Percentiles rank a stretch among this genome's conserved stretches.
Conservation (phyloP, 2,888 invertebrate species). For the Dicycla oo region DNA sequence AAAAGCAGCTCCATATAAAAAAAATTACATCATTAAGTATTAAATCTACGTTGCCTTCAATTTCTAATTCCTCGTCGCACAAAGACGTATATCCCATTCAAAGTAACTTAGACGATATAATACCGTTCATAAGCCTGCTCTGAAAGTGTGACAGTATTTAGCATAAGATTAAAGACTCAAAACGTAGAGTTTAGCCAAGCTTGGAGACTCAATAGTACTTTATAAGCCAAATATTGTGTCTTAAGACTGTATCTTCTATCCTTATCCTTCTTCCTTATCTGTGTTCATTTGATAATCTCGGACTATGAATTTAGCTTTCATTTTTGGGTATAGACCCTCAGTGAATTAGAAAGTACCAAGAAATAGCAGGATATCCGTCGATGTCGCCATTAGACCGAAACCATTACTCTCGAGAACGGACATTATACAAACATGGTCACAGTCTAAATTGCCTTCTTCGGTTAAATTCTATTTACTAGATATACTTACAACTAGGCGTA, state of each 20-base stretch:
- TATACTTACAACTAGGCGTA: constrained; percentile 25
- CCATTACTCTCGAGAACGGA: constrained; percentile 10
- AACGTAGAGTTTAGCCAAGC: constrained; percentile 22
- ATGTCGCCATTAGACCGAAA: constrained; percentile 10
- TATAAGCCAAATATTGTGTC: constrained; percentile 29
- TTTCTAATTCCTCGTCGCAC: constrained; percentile 5
- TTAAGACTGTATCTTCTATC: background rate
- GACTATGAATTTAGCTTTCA: background rate
- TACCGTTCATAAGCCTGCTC: constrained; percentile 26
- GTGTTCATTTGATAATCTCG: background rate
- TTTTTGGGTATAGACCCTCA: background rate
- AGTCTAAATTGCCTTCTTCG: constrained; percentile 2
- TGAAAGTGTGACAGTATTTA: constrained; percentile 43
- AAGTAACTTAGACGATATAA: constrained; percentile 23
- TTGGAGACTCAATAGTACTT: constrained; percentile 10
- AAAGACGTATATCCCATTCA: constrained; percentile 42
- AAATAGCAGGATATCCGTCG: background rate
- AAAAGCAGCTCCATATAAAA: background rate
- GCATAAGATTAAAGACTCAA: constrained; percentile 50
- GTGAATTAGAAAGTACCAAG: background rate
- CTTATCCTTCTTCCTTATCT: no score
- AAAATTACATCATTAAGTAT: background rate
- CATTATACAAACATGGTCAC: constrained; percentile 23
- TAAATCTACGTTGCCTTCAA: constrained; percentile 14
- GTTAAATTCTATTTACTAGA: constrained; percentile 18